Conservation (phyloP, 2,113 vertebrate species). For the Microtus ochrogaster region DNA sequence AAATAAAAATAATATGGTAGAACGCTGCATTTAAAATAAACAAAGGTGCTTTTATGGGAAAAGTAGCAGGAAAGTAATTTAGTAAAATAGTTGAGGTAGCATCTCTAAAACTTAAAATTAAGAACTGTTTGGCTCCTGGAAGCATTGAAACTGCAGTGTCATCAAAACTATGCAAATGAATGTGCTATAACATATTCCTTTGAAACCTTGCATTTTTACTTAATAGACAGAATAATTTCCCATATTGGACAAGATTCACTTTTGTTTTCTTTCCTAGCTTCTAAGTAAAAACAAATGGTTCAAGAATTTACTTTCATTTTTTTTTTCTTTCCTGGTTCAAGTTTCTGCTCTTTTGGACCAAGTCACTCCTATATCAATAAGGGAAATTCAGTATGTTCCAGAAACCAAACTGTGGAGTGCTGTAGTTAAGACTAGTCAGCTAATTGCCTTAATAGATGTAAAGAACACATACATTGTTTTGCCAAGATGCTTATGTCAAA, state of each 20-base stretch:
- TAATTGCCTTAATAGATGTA: neutral
- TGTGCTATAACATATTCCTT: neutral
- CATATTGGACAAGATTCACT: neutral
- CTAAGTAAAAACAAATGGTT: conserved; percentile 22
- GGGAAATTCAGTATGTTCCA: neutral
- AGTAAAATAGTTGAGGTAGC: neutral
- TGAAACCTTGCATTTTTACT: neutral
- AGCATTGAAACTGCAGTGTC: neutral
- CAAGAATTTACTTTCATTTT: neutral
- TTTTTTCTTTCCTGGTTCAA: neutral
- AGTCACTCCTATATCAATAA: neutral
- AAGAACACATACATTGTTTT: neutral
- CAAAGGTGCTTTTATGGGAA: neutral
- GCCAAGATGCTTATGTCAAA: neutral
- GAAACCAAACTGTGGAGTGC: neutral
- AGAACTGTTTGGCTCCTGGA: neutral
- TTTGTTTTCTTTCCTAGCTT: neutral
- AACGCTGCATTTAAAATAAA: neutral
- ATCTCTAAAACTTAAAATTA: neutral
- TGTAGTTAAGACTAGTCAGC: neutral
- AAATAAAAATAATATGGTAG: conserved; percentile 26
- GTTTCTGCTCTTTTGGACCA: neutral
- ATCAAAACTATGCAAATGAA: neutral
- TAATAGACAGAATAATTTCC: neutral
- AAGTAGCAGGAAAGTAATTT: neutral